phyloP scores from a whole-genome alignment of 2,113 vertebrate genomes.

The Phoxinus phoxinus region DNA sequence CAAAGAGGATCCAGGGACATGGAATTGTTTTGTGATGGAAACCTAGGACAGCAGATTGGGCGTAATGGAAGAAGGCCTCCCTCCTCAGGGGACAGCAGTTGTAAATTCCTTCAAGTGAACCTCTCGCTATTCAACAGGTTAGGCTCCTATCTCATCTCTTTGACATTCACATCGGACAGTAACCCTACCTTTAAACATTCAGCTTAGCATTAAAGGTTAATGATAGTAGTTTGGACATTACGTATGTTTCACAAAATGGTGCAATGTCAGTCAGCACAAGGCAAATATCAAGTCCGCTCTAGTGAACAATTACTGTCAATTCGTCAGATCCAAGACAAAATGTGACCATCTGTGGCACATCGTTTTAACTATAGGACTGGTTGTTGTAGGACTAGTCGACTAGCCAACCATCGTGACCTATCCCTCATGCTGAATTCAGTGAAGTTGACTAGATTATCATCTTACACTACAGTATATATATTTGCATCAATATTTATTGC shows the following conservation, averaged over 20 bases:
- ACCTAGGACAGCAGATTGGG: conserved; percentile 48
- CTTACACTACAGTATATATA: no score
- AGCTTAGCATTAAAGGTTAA: conserved; percentile 37
- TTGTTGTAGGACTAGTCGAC: background rate
- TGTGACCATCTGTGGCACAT: background rate
- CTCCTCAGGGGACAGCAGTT: conserved; percentile 58
- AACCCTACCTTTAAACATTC: conserved; percentile 22
- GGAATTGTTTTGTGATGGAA: conserved; percentile 58
- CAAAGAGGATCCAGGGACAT: conserved; percentile 38
- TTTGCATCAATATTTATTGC: background rate
- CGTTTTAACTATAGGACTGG: background rate
- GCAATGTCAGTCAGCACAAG: conserved; percentile 3
- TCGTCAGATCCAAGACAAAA: background rate
- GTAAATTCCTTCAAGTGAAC: conserved; percentile 63
- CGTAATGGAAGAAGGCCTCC: conserved; percentile 46
- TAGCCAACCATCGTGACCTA: background rate
- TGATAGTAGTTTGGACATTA: conserved; percentile 27
- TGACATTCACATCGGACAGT: conserved; percentile 46
- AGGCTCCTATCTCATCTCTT: conserved; percentile 20
- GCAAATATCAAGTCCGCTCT: background rate
- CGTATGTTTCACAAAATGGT: background rate
- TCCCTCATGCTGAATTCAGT: background rate
- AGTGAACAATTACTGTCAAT: background rate
- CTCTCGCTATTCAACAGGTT: conserved; percentile 45
- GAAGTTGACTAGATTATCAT: background rate